Conservation (phyloP, 1,140 invertebrate species). For the Drosophila athabasca region DNA sequence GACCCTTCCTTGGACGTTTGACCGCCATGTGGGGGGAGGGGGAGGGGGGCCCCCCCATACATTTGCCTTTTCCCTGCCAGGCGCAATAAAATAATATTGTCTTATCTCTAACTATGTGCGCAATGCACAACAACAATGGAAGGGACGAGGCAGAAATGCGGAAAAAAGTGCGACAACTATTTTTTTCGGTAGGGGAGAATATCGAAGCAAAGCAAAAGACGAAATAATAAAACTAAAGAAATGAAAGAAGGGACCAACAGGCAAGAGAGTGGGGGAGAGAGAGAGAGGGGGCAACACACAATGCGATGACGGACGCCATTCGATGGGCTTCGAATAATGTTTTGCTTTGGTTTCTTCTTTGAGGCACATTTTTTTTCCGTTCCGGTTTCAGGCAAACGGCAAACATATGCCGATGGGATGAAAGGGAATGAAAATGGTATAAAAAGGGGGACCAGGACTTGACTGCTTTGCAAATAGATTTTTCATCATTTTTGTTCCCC, state of each 20-base stretch:
- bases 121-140: constrained; percentile 64
- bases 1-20: constrained; percentile 1
- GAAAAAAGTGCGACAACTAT: constrained; percentile 55
- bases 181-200: constrained; percentile 33
- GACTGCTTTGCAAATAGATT: constrained; percentile 68
- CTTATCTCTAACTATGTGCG: constrained; percentile 79
- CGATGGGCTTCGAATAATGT: constrained; percentile 62
- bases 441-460: constrained; percentile 14
- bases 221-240: constrained; percentile 72
- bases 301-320: constrained; percentile 29
- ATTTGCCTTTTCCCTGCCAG: constrained; percentile 1
- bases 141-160: constrained; percentile 19
- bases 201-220: constrained; percentile 37
- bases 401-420: constrained; percentile 56
- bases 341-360: constrained; percentile 20
- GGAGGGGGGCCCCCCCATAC: too few relatives aligned
- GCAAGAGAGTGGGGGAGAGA: background rate
- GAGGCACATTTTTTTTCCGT: constrained; percentile 6
- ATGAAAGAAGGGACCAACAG: constrained; percentile 30
- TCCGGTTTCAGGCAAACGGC: constrained; percentile 25
- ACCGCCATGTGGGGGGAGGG: constrained; percentile 31
- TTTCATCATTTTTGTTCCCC: constrained; percentile 65
- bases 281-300: constrained; percentile 25
- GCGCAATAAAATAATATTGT: constrained; percentile 79
- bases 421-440: constrained; percentile 5